Percentiles rank a stretch among this genome's conserved stretches.
phyloP scores from a whole-genome alignment of 2,113 vertebrate species.

The Kryptolebias marmoratus region DNA sequence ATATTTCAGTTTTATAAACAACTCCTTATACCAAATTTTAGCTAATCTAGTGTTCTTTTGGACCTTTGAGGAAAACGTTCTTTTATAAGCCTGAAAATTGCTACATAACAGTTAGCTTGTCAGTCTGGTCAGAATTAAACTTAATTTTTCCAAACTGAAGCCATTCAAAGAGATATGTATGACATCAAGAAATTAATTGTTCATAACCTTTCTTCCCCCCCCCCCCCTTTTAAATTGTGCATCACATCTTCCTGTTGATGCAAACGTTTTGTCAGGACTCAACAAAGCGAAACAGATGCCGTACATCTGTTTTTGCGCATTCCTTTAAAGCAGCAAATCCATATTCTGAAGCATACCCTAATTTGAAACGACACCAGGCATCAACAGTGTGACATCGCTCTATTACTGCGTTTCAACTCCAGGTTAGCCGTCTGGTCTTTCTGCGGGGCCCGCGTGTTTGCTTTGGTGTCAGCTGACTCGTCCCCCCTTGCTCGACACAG shows the following conservation, averaged over 20 bases:
- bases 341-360: slow-evolving; percentile 2
- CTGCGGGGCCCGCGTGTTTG: slow-evolving; percentile 58
- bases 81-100: no score
- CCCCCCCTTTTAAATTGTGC: slow-evolving; percentile 12
- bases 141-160: no score
- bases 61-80: no score
- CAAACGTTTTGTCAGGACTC: slow-evolving; percentile 32
- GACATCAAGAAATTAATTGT: no score
- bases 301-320: slow-evolving; percentile 7
- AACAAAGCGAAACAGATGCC: slow-evolving; percentile 26
- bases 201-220: no score
- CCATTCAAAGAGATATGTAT: no score
- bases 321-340: background rate
- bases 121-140: no score
- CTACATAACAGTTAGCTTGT: no score
- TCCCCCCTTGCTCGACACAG: slow-evolving; percentile 52
- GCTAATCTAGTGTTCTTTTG: no score
- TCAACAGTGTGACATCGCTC: slow-evolving; percentile 32
- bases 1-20: no score
- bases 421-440: slow-evolving; percentile 53
- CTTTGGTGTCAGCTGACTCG: slow-evolving; percentile 70
- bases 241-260: slow-evolving; percentile 27
- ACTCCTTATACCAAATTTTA: no score
- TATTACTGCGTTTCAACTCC: slow-evolving; percentile 27
- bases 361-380: slow-evolving; percentile 3